Evolutionary conservation across 2,888 invertebrate genomes (phyloP).

Genomic region (Machimus atricapillus): DNA sequence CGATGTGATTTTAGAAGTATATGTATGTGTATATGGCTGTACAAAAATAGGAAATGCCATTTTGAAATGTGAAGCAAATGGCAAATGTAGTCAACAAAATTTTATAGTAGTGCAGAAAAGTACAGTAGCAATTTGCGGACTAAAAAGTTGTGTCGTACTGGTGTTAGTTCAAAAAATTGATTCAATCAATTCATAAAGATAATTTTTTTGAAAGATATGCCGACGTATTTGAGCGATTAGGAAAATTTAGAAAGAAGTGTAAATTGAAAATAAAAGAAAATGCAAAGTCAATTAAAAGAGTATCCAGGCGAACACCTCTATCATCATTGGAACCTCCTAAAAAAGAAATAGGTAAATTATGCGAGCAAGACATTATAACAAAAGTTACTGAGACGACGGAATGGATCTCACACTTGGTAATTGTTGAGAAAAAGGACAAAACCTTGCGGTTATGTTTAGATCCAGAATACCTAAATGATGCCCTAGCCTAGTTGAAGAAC

Average conservation of each 20-base stretch:
- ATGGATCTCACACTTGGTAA: slow-evolving; percentile 42
- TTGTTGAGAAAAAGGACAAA: slow-evolving; percentile 49
- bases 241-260: slow-evolving; percentile 32
- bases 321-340: not conserved
- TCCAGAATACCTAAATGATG: slow-evolving; percentile 49
- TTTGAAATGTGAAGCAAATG: not conserved
- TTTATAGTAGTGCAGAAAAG: not conserved
- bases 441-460: slow-evolving; percentile 49
- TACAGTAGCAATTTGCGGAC: slow-evolving; percentile 4
- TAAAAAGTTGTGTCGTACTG: slow-evolving; percentile 24
- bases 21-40: too few species aligned
- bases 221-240: slow-evolving; percentile 30
- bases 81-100: not conserved
- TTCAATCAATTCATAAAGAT: not conserved
- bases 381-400: not conserved
- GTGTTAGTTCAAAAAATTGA: slow-evolving; percentile 40
- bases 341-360: not conserved
- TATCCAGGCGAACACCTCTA: slow-evolving; percentile 1
- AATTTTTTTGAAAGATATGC: slow-evolving; percentile 17
- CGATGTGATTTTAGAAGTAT: not conserved
- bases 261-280: slow-evolving; percentile 39
- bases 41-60: not conserved
- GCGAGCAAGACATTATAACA: slow-evolving; percentile 1
- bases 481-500: slow-evolving; percentile 49
- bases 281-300: slow-evolving; percentile 28